Conservation (phyloP, 2,113 vertebrate species). For the Tursiops truncatus region DNA sequence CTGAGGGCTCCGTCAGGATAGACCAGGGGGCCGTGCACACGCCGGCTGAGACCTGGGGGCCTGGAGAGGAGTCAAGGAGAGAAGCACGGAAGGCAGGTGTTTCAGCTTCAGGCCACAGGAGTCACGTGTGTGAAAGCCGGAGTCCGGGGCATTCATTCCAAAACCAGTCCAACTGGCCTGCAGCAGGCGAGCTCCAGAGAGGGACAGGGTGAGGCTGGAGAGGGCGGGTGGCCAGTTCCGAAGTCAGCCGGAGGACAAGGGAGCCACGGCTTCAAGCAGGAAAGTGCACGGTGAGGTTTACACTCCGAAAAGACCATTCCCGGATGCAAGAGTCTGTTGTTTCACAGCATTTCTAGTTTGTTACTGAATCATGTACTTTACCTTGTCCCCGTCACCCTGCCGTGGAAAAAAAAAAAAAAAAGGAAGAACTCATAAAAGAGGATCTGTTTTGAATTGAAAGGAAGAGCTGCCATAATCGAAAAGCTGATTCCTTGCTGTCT, state of each 20-base stretch:
- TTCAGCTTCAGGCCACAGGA: not conserved
- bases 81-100: not conserved
- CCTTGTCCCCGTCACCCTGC: not conserved
- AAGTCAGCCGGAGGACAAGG: not conserved
- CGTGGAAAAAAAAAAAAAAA: not conserved
- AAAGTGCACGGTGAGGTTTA: not conserved
- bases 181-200: not conserved
- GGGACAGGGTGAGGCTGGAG: not conserved
- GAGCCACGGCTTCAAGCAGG: not conserved
- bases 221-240: not conserved
- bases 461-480: slow-evolving; percentile 53
- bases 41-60: not conserved
- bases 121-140: not conserved
- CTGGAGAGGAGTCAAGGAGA: not conserved
- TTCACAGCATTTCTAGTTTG: not conserved
- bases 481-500: slow-evolving; percentile 62
- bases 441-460: slow-evolving; percentile 62
- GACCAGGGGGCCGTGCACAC: not conserved
- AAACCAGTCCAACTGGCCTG: not conserved
- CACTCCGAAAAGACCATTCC: not conserved
- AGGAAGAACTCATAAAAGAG: not conserved
- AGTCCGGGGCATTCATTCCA: not conserved
- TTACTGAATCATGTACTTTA: not conserved
- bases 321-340: not conserved
- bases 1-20: accelerated